Conservation (phyloP, 2,113 vertebrate species). For the Pygoscelis antarcticus region DNA sequence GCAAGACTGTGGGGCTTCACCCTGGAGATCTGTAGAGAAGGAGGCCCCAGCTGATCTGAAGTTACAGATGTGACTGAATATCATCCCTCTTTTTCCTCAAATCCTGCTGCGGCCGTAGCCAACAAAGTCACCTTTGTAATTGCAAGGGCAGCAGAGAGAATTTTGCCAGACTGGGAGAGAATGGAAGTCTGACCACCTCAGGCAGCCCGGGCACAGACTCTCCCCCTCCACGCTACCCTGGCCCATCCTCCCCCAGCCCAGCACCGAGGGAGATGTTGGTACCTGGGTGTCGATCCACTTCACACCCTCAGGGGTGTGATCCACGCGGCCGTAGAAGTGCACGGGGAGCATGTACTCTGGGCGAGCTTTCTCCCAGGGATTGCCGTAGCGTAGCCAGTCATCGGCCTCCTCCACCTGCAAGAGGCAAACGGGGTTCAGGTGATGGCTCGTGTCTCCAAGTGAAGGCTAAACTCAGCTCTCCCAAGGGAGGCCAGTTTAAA, state of each 20-base stretch:
- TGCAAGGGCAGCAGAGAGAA: background rate
- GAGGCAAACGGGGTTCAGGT: fast-evolving
- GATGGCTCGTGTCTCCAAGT: fast-evolving
- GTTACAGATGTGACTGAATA: background rate
- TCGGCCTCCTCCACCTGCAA: slow-evolving; percentile 87
- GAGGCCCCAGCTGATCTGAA: background rate
- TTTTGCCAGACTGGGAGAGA: background rate
- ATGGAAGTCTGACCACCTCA: background rate
- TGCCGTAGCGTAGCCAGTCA: slow-evolving; percentile 89
- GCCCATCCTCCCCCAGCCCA: background rate
- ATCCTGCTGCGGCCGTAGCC: background rate
- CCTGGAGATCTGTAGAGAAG: background rate
- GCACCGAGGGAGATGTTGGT: background rate
- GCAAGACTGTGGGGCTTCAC: background rate
- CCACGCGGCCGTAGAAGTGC: slow-evolving; percentile 84
- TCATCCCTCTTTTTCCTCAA: background rate
- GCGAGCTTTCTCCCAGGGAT: slow-evolving; percentile 89
- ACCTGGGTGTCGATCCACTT: slow-evolving; percentile 88
- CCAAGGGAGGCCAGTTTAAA: fast-evolving
- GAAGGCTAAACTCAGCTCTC: background rate
- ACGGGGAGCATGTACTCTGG: slow-evolving; percentile 88
- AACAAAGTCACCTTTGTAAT: fast-evolving
- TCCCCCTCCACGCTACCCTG: background rate
- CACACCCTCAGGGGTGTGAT: slow-evolving; percentile 67
- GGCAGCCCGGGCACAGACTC: background rate